Evolutionary conservation across 2,797 vertebrate genomes (phyloP), one percentile per base, ranked within the genome.

Genomic region (Acanthurus lineatus): DNA sequence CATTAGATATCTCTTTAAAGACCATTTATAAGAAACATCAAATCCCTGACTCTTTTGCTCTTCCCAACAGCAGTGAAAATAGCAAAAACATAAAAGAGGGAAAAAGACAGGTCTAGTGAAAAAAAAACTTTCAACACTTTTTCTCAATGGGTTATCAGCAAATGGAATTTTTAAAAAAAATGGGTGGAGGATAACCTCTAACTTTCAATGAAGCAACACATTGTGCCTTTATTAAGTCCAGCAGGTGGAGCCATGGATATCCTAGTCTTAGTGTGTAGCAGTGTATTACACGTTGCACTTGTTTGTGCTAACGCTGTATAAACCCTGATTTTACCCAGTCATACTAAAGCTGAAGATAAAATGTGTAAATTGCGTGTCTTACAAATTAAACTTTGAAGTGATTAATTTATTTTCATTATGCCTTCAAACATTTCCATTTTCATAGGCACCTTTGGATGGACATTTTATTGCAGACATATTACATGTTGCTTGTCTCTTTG

Each of bases 191-290:
- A 45, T 5, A 5, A 16, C 9, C 49, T 0, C 28, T 32, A 32
- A 32, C 45, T 53, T 25, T 7, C 19, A 22, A 8, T 54, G 9
- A 56, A 28, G 44, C 15, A 68, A 4, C 5, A 9, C 0, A 3
- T 52, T n/a, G 9, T 2, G 69, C 16, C n/a, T 74, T 69, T 14
- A 77, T 69, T 1, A 51, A 8, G 4, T 73, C 88, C 91, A 91
- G 84, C 88, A 92, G 91, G 71, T 87, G 87, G 87, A 69, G 90
- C 82, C 32, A 75, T 63, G 20, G 56, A 69, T 56, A 58, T 19
- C 1, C 1, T 28, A 0, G 20, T 58, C 40, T 66, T 48, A 22
- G 20, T 77, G 20, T n/a, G 35, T 20, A 17, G 15, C 44, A 20
- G 3, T 56, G 38, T 0, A 56, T 9, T 12, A 59, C 22, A 67